Evolutionary conservation across 1,140 invertebrate species (phyloP).

Genomic region (Cherax destructor): DNA sequence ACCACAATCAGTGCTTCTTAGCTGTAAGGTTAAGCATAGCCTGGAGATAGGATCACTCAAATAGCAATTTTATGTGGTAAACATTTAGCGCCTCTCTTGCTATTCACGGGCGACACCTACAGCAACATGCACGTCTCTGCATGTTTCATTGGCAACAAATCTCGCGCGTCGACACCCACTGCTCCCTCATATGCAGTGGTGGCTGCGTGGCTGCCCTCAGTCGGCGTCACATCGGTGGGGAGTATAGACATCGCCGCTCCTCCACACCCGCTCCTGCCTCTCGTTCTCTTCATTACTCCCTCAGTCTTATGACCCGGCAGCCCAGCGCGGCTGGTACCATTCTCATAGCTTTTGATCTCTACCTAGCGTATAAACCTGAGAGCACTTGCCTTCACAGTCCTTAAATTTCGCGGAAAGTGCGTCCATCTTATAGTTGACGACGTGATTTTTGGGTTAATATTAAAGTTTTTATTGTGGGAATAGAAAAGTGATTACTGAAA

Average conservation of each 20-base stretch:
- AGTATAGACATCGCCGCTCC: conserved; percentile 19
- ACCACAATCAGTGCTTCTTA: no score
- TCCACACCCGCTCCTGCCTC: not conserved
- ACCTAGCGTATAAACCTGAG: no score
- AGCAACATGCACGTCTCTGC: not conserved
- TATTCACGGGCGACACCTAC: not conserved
- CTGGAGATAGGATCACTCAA: not conserved
- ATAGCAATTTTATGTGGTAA: not conserved
- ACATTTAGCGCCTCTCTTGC: not conserved
- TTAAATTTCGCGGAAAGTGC: no score
- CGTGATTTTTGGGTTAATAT: no score
- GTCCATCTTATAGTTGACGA: no score
- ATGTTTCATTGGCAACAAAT: conserved; percentile 19
- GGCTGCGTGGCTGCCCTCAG: conserved; percentile 22
- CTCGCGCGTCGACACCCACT: conserved; percentile 25
- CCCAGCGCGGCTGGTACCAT: no score
- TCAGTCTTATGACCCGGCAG: not conserved
- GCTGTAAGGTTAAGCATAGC: not conserved
- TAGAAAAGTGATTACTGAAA: no score
- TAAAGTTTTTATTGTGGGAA: no score
- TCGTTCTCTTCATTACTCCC: not conserved
- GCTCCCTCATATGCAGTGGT: conserved; percentile 51
- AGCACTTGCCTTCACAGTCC: not conserved
- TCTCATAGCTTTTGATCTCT: no score
- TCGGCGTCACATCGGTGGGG: conserved; percentile 29